phyloP scores from a whole-genome alignment of 2,797 vertebrate genomes.

The Ctenochaetus hawaiiensis region DNA sequence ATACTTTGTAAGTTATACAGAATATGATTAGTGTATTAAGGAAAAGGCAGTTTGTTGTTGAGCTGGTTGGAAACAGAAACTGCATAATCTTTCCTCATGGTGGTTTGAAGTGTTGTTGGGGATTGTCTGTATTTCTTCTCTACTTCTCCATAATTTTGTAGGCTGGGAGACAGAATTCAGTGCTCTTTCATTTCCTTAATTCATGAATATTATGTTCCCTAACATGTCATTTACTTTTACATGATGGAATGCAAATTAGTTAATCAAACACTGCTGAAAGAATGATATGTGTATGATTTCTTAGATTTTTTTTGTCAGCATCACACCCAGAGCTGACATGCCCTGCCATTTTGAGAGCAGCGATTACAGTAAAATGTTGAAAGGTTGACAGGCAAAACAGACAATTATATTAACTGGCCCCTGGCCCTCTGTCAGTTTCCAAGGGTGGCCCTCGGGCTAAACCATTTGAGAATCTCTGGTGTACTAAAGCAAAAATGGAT shows the following conservation, averaged over 20 bases:
- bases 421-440: conserved; percentile 66
- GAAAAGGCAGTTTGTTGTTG: not conserved
- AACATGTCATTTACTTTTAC: conserved; percentile 21
- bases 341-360: conserved; percentile 45
- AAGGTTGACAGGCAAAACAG: conserved; percentile 71
- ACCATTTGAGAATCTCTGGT: conserved; percentile 57
- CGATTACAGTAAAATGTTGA: conserved; percentile 66
- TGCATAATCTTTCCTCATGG: not conserved
- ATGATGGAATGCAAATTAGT: conserved; percentile 33
- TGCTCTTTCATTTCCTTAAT: conserved; percentile 16
- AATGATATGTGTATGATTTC: conserved; percentile 29
- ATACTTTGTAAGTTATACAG: not conserved
- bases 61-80: not conserved
- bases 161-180: not conserved
- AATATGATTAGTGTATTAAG: not conserved
- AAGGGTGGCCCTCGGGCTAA: conserved; percentile 56
- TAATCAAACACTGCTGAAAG: conserved; percentile 40
- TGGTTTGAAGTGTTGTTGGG: not conserved
- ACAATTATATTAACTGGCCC: conserved; percentile 69
- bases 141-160: conserved; percentile 2
- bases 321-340: conserved; percentile 58
- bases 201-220: conserved; percentile 27
- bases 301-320: conserved; percentile 33
- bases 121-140: not conserved
- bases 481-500: conserved; percentile 52